Evolutionary conservation across 2,113 vertebrate species (phyloP), one percentile per base, ranked within the genome.

Genomic region (Zootoca vivipara): DNA sequence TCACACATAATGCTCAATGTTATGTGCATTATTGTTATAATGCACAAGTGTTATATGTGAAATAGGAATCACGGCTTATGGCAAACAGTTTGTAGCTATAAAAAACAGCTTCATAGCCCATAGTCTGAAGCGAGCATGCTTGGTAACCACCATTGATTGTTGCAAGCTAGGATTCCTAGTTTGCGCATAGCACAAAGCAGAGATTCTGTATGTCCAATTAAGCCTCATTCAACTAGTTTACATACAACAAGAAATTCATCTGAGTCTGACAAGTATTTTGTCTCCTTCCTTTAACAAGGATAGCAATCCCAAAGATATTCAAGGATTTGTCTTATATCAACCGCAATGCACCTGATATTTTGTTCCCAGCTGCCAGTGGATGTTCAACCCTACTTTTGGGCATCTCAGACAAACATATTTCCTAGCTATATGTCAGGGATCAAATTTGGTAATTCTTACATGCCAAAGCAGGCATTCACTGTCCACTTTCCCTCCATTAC

Each of bases 401-500:
- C 9, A 18, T 35, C 52, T 18, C 56, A 35, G 78, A 8, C n/a
- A 70, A 42, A 40, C 22, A 42, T 15, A 10, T 35, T 24, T 40
- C 24, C 26, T 26, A 16, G 65, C n/a, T 78, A 5, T 33, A 4
- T 26, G 46, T 3, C 15, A 75, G 13, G 33, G n/a, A 87, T 77
- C 7, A 38, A 38, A 33, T 67, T 1, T 18, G 56, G 40, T 73
- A 62, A 28, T 35, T 42, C 4, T 10, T 40, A 56, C 4, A 64
- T 46, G 30, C 35, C 56, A 75, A n/a, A 38, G 24, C 0, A 9
- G 13, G 58, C 16, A 3, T 6, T 80, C 42, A n/a, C 24, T 30
- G 72, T 15, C 15, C 15, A 7, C 58, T 67, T n/a, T 35, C 18
- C 26, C 28, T 13, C 58, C 62, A 52, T 97, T 96, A 99, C 99